Evolutionary conservation across 2,888 invertebrate genomes (phyloP).

Genomic region (Eubasilissa splendida): DNA sequence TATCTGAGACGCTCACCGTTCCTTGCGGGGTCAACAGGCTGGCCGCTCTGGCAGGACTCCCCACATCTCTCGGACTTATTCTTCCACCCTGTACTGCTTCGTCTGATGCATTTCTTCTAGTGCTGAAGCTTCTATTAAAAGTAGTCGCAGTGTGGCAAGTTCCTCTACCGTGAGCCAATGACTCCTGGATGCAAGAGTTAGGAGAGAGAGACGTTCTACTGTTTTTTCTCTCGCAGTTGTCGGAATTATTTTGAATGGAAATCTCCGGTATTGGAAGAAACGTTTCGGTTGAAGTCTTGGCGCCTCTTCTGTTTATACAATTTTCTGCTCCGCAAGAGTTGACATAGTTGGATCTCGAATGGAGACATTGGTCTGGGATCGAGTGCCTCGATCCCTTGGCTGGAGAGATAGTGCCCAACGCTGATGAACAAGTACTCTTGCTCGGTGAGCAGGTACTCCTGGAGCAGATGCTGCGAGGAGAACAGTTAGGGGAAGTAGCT

Average conservation of each 20-base stretch:
- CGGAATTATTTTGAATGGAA: not conserved
- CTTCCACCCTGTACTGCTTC: constrained; percentile 3
- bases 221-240: constrained; percentile 7
- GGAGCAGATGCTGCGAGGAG: constrained; percentile 57
- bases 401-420: constrained; percentile 47
- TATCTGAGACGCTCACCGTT: constrained; percentile 48
- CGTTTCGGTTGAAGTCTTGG: constrained; percentile 9
- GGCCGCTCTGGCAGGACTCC: constrained; percentile 53
- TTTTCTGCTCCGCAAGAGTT: constrained; percentile 36
- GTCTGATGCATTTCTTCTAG: constrained; percentile 9
- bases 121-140: constrained; percentile 27
- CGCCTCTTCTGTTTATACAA: constrained; percentile 49
- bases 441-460: constrained; percentile 56
- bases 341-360: not conserved
- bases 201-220: constrained; percentile 24
- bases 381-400: constrained; percentile 42
- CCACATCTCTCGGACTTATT: not conserved
- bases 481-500: constrained; percentile 60
- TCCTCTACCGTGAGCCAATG: constrained; percentile 8
- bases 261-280: constrained; percentile 43
- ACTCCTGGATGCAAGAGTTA: constrained; percentile 25
- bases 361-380: constrained; percentile 17
- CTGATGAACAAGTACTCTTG: constrained; percentile 43
- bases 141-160: constrained; percentile 20
- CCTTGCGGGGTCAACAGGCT: constrained; percentile 54